Percentiles rank a stretch among this genome's conserved stretches.
Conservation (phyloP, 2,797 vertebrate species). For the Mormyrops boulengeri region DNA sequence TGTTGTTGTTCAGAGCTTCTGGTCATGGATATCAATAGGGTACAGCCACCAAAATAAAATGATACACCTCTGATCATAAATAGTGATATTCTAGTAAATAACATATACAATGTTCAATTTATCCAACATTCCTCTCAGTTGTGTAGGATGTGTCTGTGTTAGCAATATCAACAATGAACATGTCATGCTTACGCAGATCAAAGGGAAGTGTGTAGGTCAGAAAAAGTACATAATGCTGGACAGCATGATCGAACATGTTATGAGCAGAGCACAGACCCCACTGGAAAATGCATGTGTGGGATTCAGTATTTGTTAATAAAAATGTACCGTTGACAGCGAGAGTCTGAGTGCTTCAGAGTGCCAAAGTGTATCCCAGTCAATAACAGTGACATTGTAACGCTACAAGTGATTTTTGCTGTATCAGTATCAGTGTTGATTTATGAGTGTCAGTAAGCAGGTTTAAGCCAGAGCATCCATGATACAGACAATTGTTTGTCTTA, state of each 20-base stretch:
- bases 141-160: not conserved
- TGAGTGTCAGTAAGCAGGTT: not conserved
- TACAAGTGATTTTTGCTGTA: not conserved
- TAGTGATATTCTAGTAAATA: not conserved
- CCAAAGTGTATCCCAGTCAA: not conserved
- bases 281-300: not conserved
- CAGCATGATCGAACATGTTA: not conserved
- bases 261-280: not conserved
- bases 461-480: not conserved
- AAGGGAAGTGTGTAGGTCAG: not conserved
- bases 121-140: not conserved
- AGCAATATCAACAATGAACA: not conserved
- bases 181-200: not conserved
- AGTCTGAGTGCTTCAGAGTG: not conserved
- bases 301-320: not conserved
- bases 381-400: not conserved
- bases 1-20: not conserved
- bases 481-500: not conserved
- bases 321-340: not conserved
- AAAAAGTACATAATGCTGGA: not conserved
- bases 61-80: not conserved
- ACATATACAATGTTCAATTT: not conserved
- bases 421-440: not conserved
- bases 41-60: not conserved
- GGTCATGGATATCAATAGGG: not conserved